A percentile compares a stretch with the other conserved stretches of the same genome.
Conservation (phyloP, 2,797 vertebrate genomes). For the Megaceryle alcyon region DNA sequence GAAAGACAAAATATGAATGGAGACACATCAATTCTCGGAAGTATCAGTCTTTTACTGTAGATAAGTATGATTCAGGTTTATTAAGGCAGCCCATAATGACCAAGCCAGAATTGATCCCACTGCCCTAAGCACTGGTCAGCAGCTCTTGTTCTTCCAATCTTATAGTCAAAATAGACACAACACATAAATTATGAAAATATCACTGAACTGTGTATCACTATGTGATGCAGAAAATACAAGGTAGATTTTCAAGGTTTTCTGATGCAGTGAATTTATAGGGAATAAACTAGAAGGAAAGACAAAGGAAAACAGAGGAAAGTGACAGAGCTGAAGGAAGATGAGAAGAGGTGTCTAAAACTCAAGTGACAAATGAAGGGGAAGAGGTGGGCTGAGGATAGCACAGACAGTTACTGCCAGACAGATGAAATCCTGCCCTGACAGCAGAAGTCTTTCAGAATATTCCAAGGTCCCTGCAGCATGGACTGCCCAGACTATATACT, state of each 20-base stretch:
- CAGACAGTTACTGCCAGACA: not conserved
- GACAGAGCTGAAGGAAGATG: not conserved
- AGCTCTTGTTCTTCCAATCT: not conserved
- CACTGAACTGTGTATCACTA: no score
- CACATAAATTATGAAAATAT: not conserved
- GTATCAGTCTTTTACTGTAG: not conserved
- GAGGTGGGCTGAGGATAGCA: not conserved
- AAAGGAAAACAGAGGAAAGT: not conserved
- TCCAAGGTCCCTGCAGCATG: not conserved
- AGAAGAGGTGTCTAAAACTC: not conserved
- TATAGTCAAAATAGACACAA: not conserved
- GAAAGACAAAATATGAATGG: not conserved
- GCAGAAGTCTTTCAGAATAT: not conserved
- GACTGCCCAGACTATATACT: not conserved
- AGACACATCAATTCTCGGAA: not conserved
- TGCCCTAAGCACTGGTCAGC: not conserved
- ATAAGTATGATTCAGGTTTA: not conserved
- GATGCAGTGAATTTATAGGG: fast-evolving
- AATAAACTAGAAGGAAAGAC: not conserved
- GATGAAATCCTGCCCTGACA: not conserved
- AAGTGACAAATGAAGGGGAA: not conserved
- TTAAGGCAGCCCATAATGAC: not conserved
- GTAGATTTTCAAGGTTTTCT: not conserved
- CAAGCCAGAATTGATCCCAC: not conserved
- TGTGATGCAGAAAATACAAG: not conserved